Percentiles rank a stretch among this genome's conserved stretches.
These are phyloP conservation scores for Pandemis heparana DNA, from an alignment of 2,888 invertebrate species.

Conservation along the genomic window DNA sequence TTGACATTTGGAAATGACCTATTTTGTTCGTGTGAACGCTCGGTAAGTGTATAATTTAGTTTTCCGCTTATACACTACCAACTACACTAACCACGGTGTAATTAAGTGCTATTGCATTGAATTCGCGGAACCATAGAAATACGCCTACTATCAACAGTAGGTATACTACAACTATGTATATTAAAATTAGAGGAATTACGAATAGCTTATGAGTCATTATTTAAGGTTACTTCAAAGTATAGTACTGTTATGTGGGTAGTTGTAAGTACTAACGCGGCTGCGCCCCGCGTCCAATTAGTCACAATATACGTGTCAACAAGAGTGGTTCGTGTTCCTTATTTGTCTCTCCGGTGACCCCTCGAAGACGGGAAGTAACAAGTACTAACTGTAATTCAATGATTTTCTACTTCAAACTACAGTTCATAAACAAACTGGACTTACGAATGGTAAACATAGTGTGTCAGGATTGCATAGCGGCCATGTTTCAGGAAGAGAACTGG, in stretches of 20 bases:
- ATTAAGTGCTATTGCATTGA: conserved; percentile 35
- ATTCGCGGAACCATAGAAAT: conserved; percentile 33
- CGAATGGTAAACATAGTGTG: conserved; percentile 33
- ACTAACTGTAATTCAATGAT: background rate
- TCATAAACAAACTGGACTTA: conserved; percentile 27
- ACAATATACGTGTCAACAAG: too few species aligned
- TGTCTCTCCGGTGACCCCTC: too few species aligned
- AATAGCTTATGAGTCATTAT: background rate
- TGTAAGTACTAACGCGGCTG: too few species aligned
- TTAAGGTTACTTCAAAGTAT: background rate
- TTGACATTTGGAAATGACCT: conserved; percentile 39
- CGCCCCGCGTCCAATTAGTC: too few species aligned
- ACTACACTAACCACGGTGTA: conserved; percentile 4
- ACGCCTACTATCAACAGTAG: conserved; percentile 19
- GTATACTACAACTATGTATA: background rate
- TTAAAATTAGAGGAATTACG: conserved; percentile 14
- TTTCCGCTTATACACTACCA: conserved; percentile 30
- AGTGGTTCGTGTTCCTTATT: too few species aligned
- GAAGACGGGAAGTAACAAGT: too few species aligned
- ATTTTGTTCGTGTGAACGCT: conserved; percentile 37
- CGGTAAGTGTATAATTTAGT: conserved; percentile 39
- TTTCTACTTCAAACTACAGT: conserved; percentile 15
- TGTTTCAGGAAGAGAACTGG: conserved; percentile 38
- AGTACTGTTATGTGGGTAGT: too few species aligned
- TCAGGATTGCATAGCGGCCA: conserved; percentile 26